Percentiles rank a stretch among this genome's conserved stretches.
Conservation (phyloP, 1,140 invertebrate genomes). For the Ceratosolen fusciceps region DNA sequence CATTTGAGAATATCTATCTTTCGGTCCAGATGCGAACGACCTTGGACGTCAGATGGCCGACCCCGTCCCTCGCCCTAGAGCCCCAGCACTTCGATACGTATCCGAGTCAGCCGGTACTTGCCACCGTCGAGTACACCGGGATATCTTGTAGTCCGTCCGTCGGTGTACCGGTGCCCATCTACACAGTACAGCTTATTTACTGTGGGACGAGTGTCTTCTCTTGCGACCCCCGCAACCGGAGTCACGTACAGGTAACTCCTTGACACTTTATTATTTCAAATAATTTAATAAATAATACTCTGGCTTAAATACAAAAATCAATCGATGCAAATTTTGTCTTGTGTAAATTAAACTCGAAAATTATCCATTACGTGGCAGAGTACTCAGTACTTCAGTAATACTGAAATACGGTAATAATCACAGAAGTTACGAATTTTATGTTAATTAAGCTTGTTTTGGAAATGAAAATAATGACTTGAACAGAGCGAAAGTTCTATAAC, state of each 20-base stretch:
- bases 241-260: conserved; percentile 61
- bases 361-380: no score
- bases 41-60: conserved; percentile 85
- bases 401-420: no score
- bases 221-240: conserved; percentile 66
- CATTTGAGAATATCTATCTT: not conserved
- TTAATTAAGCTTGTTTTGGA: no score
- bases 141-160: conserved; percentile 74
- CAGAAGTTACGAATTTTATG: no score
- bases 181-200: conserved; percentile 79
- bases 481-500: no score
- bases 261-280: not conserved
- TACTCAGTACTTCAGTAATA: no score
- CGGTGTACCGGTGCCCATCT: conserved; percentile 72
- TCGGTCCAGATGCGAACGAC: conserved; percentile 71
- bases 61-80: conserved; percentile 78
- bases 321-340: no score
- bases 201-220: conserved; percentile 74
- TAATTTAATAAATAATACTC: no score
- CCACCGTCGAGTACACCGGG: conserved; percentile 80
- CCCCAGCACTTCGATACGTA: conserved; percentile 84
- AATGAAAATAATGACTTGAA: no score
- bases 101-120: conserved; percentile 79
- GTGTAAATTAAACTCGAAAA: no score
- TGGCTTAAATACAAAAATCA: no score